Conservation (phyloP, 2,888 invertebrate genomes). For the Cephus nigrinus region DNA sequence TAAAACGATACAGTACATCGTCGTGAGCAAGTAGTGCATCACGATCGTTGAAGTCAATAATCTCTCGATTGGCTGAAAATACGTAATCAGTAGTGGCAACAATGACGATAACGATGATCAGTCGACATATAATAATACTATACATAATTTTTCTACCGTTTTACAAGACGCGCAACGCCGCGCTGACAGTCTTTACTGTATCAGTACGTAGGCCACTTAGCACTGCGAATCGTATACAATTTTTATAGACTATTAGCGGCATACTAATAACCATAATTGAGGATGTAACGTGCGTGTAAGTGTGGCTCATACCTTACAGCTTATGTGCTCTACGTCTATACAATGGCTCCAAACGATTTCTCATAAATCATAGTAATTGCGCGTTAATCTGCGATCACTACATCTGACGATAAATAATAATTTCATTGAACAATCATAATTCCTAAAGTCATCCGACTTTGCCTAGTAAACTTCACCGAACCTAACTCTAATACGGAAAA, state of each 20-base stretch:
- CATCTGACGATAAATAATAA: neutral
- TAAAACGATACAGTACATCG: neutral
- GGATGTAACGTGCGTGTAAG: slow-evolving; percentile 11
- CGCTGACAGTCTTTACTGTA: slow-evolving; percentile 8
- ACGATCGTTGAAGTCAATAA: neutral
- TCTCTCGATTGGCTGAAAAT: neutral
- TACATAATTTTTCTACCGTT: neutral
- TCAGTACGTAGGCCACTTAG: slow-evolving; percentile 17
- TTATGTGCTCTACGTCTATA: neutral
- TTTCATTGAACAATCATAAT: neutral
- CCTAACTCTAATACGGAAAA: neutral
- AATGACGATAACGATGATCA: neutral
- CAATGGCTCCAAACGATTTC: neutral
- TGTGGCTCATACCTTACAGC: neutral
- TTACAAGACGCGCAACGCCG: neutral
- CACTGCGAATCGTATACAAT: slow-evolving; percentile 1
- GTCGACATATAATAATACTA: neutral
- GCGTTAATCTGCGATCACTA: neutral
- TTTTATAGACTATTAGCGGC: slow-evolving; percentile 8
- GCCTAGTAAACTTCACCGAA: neutral
- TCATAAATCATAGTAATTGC: neutral
- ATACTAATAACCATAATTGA: slow-evolving; percentile 8
- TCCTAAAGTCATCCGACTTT: neutral
- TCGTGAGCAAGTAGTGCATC: neutral
- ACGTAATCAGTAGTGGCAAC: neutral